These are phyloP conservation scores for Agonopterix subpropinquella DNA, from an alignment of 2,888 invertebrate genomes.

Conservation along the genomic window DNA sequence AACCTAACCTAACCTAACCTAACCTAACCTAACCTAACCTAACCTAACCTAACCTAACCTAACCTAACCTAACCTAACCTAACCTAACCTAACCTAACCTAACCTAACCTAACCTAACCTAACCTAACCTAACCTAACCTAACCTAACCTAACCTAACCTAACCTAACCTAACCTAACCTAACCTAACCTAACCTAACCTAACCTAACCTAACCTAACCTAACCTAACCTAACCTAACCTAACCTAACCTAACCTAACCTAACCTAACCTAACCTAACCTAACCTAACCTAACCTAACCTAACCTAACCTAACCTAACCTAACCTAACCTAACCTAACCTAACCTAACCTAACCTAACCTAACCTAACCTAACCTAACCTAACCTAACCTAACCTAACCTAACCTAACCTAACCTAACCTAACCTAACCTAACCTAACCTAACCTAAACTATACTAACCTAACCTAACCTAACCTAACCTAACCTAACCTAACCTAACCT, in stretches of 20 bases:
- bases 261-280: slow-evolving; percentile 12
- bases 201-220: slow-evolving; percentile 1
- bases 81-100: slow-evolving; percentile 10
- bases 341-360: too few species aligned
- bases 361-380: too few species aligned
- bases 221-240: slow-evolving; percentile 12
- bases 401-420: too few species aligned
- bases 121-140: slow-evolving; percentile 4
- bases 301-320: slow-evolving; percentile 16
- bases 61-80: slow-evolving; percentile 13
- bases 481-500: too few species aligned
- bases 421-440: too few species aligned
- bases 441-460: too few species aligned
- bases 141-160: slow-evolving; percentile 2
- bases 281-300: slow-evolving; percentile 16
- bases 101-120: slow-evolving; percentile 6
- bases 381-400: too few species aligned
- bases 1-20: slow-evolving; percentile 6
- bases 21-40: slow-evolving; percentile 4
- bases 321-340: slow-evolving; percentile 15
- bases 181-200: slow-evolving; percentile 5
- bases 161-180: slow-evolving; percentile 4
- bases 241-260: slow-evolving; percentile 19
- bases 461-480: too few species aligned
- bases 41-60: slow-evolving; percentile 10